phyloP scores from a whole-genome alignment of 2,888 invertebrate species.

The Dryadula phaetusa region DNA sequence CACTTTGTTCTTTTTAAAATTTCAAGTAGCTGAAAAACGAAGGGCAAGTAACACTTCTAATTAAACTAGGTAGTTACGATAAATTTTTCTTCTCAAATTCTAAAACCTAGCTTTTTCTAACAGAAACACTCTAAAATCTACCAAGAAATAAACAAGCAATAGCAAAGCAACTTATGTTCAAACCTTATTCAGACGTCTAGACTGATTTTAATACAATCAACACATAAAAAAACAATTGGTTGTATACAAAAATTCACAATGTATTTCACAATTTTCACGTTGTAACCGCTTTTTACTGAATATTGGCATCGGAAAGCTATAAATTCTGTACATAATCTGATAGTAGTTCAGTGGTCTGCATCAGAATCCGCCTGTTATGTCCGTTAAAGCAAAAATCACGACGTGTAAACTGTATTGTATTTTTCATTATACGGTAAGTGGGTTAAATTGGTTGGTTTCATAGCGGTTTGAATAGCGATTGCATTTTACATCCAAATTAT shows the following conservation, averaged over 20 bases:
- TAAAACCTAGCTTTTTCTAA: not conserved
- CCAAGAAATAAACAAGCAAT: not conserved
- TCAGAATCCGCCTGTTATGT: constrained; percentile 31
- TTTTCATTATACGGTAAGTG: constrained; percentile 19
- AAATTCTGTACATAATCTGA: constrained; percentile 47
- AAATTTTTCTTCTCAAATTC: not conserved
- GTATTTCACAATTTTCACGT: constrained; percentile 30
- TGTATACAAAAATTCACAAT: constrained; percentile 22
- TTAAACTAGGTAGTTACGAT: too few relatives aligned
- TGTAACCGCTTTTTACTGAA: constrained; percentile 40
- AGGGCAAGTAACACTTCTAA: too few relatives aligned
- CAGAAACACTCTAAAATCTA: not conserved
- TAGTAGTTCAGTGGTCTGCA: constrained; percentile 38
- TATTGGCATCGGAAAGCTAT: constrained; percentile 43
- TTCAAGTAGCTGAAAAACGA: too few relatives aligned
- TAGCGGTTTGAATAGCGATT: constrained; percentile 6
- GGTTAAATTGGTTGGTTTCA: constrained; percentile 20
- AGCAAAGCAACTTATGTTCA: not conserved
- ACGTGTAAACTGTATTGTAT: constrained; percentile 36
- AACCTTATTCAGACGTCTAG: constrained; percentile 3
- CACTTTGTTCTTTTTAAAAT: too few relatives aligned
- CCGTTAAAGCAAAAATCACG: constrained; percentile 37
- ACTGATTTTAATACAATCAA: constrained; percentile 5
- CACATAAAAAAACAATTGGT: constrained; percentile 7
- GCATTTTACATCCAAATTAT: not conserved